Conservation (phyloP, 1,140 invertebrate genomes). For the Anastrepha ludens region DNA sequence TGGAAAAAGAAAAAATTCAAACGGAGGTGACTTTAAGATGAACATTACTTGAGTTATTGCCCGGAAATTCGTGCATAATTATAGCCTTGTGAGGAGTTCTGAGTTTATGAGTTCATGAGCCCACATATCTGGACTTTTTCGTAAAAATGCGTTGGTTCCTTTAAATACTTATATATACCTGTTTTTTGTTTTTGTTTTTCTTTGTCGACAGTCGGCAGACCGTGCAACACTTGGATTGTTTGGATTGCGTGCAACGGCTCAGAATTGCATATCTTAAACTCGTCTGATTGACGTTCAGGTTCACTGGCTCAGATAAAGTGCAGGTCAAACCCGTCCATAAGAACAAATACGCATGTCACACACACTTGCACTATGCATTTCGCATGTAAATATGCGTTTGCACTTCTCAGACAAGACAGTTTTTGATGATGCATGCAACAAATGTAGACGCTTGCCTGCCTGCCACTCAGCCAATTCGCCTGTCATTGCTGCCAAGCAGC, state of each 20-base stretch:
- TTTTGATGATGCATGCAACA: conserved; percentile 50
- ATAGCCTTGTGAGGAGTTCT: no score
- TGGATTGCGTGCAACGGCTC: conserved; percentile 18
- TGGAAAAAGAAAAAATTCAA: no score
- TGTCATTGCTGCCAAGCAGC: background rate
- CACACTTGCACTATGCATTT: background rate
- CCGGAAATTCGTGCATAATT: no score
- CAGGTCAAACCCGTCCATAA: conserved; percentile 19
- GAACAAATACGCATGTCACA: background rate
- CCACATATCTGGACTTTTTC: no score
- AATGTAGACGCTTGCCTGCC: conserved; percentile 27
- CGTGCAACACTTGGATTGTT: background rate
- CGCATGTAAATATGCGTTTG: conserved; percentile 21
- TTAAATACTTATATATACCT: background rate
- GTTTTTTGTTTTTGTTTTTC: background rate
- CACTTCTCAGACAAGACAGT: conserved; percentile 40
- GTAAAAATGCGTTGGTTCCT: no score
- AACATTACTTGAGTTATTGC: no score
- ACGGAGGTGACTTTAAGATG: no score
- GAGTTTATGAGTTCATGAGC: no score
- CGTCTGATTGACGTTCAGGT: conserved; percentile 47
- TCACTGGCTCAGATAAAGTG: conserved; percentile 55
- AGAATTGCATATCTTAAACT: conserved; percentile 6
- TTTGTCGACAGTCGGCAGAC: background rate
- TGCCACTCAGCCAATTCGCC: background rate